A percentile compares a stretch with the other conserved stretches of the same genome.
These are phyloP conservation scores for Himalopsyche anomala DNA, from an alignment of 2,888 invertebrate species.

Conservation along the genomic window DNA sequence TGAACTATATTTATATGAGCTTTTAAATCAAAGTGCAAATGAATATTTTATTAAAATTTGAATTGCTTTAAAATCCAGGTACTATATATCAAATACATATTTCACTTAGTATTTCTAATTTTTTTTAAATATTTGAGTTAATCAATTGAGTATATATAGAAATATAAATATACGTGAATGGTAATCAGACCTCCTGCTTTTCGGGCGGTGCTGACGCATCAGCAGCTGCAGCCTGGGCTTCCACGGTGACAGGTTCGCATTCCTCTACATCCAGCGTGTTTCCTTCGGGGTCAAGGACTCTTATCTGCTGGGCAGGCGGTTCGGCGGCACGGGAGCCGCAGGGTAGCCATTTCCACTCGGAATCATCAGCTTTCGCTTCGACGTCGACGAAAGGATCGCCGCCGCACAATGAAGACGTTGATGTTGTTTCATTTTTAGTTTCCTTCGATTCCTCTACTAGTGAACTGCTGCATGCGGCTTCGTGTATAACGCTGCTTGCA, in stretches of 20 bases:
- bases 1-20: too few species aligned
- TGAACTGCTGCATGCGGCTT: neutral
- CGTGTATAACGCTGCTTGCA: neutral
- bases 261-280: slow-evolving; percentile 61
- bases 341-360: slow-evolving; percentile 58
- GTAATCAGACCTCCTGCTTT: slow-evolving; percentile 43
- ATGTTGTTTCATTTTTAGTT: neutral
- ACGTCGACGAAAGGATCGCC: neutral
- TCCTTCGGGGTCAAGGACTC: slow-evolving; percentile 63
- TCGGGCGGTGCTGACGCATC: neutral
- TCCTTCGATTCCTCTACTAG: neutral
- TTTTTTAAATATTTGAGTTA: neutral
- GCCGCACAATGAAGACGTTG: slow-evolving; percentile 10
- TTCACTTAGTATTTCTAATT: too few species aligned
- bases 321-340: slow-evolving; percentile 51
- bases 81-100: neutral
- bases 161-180: neutral
- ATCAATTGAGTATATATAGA: neutral
- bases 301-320: slow-evolving; percentile 51
- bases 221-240: neutral
- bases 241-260: slow-evolving; percentile 51
- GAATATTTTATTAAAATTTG: too few species aligned
- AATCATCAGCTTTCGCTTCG: neutral
- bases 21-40: too few species aligned
- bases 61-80: too few species aligned